Conservation (phyloP, 30 jellyfish, hydroid and myxozoan genomes). For the Turritopsis dohrnii region DNA sequence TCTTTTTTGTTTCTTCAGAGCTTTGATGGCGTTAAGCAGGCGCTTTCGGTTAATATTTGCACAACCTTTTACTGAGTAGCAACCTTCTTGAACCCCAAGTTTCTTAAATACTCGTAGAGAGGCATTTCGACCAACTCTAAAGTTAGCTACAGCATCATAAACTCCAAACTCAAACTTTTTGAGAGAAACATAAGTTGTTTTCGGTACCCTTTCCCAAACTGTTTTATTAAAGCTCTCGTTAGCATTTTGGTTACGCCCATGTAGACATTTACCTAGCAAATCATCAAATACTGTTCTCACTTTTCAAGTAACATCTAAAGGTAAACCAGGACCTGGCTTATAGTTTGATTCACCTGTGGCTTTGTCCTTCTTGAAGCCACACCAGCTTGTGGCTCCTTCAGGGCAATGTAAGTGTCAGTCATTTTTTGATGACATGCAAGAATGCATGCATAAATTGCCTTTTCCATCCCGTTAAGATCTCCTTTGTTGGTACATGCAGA, state of each 20-base stretch:
- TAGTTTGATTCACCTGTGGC: slow-evolving; percentile 28
- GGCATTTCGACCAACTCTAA: slow-evolving; percentile 28
- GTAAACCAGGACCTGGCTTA: slow-evolving; percentile 32
- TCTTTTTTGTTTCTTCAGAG: not conserved
- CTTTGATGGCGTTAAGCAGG: not conserved
- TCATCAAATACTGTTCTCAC: slow-evolving; percentile 24
- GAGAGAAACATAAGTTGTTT: not conserved
- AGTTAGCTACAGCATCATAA: slow-evolving; percentile 38
- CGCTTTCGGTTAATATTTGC: slow-evolving; percentile 4
- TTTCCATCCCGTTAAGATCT: slow-evolving; percentile 7
- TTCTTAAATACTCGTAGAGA: not conserved
- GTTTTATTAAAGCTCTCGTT: slow-evolving; percentile 26
- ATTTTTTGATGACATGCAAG: slow-evolving; percentile 33
- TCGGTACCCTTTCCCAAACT: slow-evolving; percentile 46
- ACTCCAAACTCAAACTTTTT: slow-evolving; percentile 13
- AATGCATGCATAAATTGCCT: slow-evolving; percentile 24
- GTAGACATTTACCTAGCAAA: slow-evolving; percentile 26
- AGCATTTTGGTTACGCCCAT: slow-evolving; percentile 42
- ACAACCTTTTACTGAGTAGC: slow-evolving; percentile 25
- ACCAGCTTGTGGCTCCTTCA: slow-evolving; percentile 38
- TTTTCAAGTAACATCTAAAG: slow-evolving; percentile 18
- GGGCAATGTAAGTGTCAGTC: slow-evolving; percentile 39
- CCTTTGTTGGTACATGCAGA: slow-evolving; percentile 27
- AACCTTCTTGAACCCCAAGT: not conserved
- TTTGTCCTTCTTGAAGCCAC: slow-evolving; percentile 38